Evolutionary conservation across 53 echinoderm and acorn worm species (phyloP).

Genomic region (Stichopus horrens): DNA sequence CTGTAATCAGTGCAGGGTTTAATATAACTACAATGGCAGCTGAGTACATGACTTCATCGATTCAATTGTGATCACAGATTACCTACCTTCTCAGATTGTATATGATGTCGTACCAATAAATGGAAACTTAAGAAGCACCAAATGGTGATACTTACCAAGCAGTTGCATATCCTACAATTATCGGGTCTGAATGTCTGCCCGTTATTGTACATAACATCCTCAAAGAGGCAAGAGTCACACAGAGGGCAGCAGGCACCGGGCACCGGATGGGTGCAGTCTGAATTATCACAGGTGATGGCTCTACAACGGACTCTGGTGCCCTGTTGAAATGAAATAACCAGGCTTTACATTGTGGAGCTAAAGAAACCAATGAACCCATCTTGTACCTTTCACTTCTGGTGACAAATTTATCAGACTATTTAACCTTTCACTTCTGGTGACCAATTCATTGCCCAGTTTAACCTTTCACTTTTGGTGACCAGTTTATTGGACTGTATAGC

Average conservation of each 20-base stretch:
- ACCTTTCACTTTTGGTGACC: too few relatives aligned
- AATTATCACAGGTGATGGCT: conserved; percentile 63
- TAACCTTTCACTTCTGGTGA: too few relatives aligned
- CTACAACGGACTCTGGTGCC: conserved; percentile 72
- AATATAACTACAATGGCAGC: too few relatives aligned
- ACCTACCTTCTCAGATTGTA: too few relatives aligned
- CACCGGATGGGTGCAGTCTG: conserved; percentile 87
- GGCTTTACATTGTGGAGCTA: not conserved
- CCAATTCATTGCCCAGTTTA: too few relatives aligned
- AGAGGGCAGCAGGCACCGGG: conserved; percentile 87
- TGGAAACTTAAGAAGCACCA: too few relatives aligned
- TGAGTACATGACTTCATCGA: too few relatives aligned
- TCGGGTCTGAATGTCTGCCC: conserved; percentile 87
- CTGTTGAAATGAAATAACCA: conserved; percentile 32
- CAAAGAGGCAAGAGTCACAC: conserved; percentile 83
- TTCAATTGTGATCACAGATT: too few relatives aligned
- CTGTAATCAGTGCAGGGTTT: too few relatives aligned
- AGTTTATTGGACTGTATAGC: too few relatives aligned
- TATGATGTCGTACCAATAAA: too few relatives aligned
- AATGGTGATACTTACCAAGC: conserved; percentile 57
- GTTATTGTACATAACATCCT: conserved; percentile 87
- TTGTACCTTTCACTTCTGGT: not conserved
- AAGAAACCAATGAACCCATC: not conserved
- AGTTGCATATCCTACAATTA: conserved; percentile 85
- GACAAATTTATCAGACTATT: too few relatives aligned